Evolutionary conservation across 2,888 invertebrate genomes (phyloP).

Genomic region (Phania funesta): DNA sequence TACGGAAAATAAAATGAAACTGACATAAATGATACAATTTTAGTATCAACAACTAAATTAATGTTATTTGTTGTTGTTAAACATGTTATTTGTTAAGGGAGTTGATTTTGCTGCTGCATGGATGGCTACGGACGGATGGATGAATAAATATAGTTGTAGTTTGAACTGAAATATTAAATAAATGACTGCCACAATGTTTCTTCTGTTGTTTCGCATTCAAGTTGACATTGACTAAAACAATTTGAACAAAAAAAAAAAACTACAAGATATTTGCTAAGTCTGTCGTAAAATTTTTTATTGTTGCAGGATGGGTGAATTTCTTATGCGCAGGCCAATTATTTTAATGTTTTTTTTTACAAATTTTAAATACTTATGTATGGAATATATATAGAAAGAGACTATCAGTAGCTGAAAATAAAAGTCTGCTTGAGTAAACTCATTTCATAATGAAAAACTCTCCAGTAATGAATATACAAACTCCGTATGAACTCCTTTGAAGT

Average conservation of each 20-base stretch:
- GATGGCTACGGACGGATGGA: not conserved
- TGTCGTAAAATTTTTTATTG: not conserved
- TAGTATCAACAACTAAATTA: constrained; percentile 65
- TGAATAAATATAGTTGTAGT: constrained; percentile 6
- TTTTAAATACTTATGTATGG: too few species aligned
- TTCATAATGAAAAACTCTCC: too few species aligned
- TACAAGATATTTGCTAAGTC: constrained; percentile 8
- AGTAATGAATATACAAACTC: too few species aligned
- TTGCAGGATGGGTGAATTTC: not conserved
- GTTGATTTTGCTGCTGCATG: constrained; percentile 21
- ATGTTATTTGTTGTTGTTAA: constrained; percentile 62
- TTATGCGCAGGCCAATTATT: not conserved
- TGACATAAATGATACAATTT: constrained; percentile 59
- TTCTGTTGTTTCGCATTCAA: constrained; percentile 11
- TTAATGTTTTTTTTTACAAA: too few species aligned
- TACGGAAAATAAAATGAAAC: constrained; percentile 47
- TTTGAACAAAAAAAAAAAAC: not conserved
- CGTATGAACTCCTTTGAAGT: too few species aligned
- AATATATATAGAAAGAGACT: too few species aligned
- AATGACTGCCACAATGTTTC: constrained; percentile 35
- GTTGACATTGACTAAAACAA: constrained; percentile 59
- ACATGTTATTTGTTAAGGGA: constrained; percentile 62
- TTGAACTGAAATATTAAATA: not conserved
- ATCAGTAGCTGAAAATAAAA: too few species aligned
- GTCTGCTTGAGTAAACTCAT: too few species aligned